A percentile compares a stretch with the other conserved stretches of the same genome.
Conservation (phyloP, 1,140 invertebrate genomes). For the Drosophila teissieri region DNA sequence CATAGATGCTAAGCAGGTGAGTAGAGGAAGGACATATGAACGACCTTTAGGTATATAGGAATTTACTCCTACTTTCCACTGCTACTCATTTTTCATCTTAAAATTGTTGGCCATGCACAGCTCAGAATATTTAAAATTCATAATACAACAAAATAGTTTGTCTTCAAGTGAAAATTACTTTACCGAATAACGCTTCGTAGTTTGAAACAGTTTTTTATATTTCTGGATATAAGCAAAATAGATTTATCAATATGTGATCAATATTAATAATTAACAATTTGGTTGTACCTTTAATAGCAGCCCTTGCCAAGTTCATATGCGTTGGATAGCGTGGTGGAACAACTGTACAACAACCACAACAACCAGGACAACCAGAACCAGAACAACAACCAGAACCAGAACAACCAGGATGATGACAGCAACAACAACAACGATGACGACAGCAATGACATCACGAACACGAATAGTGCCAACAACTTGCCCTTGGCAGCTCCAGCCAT, state of each 20-base stretch:
- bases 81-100: too few relatives aligned
- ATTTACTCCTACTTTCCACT: too few relatives aligned
- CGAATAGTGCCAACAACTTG: constrained; percentile 30
- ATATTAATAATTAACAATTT: too few relatives aligned
- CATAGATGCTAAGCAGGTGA: constrained; percentile 58
- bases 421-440: constrained; percentile 41
- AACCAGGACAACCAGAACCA: constrained; percentile 20
- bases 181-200: too few relatives aligned
- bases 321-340: constrained; percentile 51
- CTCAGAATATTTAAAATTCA: too few relatives aligned
- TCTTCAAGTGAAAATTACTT: too few relatives aligned
- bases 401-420: constrained; percentile 21
- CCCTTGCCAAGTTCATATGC: constrained; percentile 30
- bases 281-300: constrained; percentile 1
- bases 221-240: too few relatives aligned
- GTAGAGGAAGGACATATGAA: background rate
- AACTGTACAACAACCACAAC: constrained; percentile 45
- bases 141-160: too few relatives aligned
- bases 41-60: background rate
- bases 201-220: too few relatives aligned
- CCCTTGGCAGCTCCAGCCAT: constrained; percentile 8
- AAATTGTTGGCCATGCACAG: too few relatives aligned
- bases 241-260: too few relatives aligned
- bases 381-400: constrained; percentile 8
- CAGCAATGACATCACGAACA: constrained; percentile 14